A percentile compares a stretch with the other conserved stretches of the same genome.
Conservation (phyloP, 2,888 invertebrate species). For the Xanthorhoe spadicearia region DNA sequence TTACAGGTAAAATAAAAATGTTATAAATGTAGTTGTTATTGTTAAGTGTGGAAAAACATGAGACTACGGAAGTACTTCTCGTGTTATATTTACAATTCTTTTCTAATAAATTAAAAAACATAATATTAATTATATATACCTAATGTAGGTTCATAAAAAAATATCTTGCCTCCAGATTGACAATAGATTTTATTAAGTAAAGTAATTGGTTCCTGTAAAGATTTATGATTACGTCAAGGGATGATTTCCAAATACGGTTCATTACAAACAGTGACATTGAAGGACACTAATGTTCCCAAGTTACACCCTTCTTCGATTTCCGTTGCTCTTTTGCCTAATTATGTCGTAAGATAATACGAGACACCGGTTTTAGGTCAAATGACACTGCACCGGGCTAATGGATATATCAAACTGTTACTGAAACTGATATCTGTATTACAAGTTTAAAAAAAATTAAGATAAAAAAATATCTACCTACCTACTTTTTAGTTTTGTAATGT, state of each 20-base stretch:
- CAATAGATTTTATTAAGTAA: too few relatives aligned
- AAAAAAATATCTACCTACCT: too few relatives aligned
- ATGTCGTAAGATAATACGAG: slow-evolving; percentile 67
- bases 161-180: too few relatives aligned
- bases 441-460: too few relatives aligned
- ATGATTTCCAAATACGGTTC: slow-evolving; percentile 6
- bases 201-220: not conserved
- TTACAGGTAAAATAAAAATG: not conserved
- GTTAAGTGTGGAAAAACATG: too few relatives aligned
- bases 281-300: slow-evolving; percentile 36
- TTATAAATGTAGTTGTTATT: too few relatives aligned
- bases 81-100: too few relatives aligned
- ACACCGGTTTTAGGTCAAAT: slow-evolving; percentile 59
- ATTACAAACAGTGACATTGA: slow-evolving; percentile 17
- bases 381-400: slow-evolving; percentile 33
- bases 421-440: slow-evolving; percentile 10
- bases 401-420: slow-evolving; percentile 14
- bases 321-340: slow-evolving; percentile 58
- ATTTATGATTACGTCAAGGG: not conserved
- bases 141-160: too few relatives aligned
- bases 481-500: too few relatives aligned
- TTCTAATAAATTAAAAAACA: too few relatives aligned
- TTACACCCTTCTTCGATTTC: slow-evolving; percentile 53
- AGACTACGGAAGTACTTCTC: too few relatives aligned
- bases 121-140: too few relatives aligned